Evolutionary conservation across 2,113 vertebrate genomes (phyloP).

Genomic region (Podilymbus podiceps): DNA sequence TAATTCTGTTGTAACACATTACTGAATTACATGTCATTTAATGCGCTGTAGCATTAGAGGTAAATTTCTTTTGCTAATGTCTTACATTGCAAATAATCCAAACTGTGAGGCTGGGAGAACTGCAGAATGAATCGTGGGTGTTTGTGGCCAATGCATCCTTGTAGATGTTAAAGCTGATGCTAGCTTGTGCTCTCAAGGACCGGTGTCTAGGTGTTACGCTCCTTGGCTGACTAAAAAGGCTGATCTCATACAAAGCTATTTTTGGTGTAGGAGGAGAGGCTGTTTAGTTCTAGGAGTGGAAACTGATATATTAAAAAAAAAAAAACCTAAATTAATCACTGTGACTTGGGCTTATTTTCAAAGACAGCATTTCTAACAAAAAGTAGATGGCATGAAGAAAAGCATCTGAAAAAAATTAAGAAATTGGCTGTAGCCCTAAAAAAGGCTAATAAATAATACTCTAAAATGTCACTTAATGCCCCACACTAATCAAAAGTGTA

Average conservation of each 20-base stretch:
- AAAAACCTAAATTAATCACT: rapidly evolving
- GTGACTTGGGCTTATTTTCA: neutral
- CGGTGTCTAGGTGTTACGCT: neutral
- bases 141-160: rapidly evolving
- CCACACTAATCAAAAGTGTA: neutral
- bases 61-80: neutral
- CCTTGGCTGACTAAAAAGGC: neutral
- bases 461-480: neutral
- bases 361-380: neutral
- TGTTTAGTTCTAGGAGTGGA: neutral
- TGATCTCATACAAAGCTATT: neutral
- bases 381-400: neutral
- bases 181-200: rapidly evolving
- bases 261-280: neutral
- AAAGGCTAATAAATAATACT: neutral
- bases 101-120: neutral
- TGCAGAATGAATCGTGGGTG: neutral
- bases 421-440: neutral
- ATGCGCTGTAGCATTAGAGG: neutral
- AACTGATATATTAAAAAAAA: neutral
- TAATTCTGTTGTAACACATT: conserved; percentile 9
- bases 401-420: neutral
- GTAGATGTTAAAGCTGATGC: neutral
- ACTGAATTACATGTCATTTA: neutral
- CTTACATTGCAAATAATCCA: neutral